phyloP scores from a whole-genome alignment of 1,140 invertebrate species.

The Drosophila nebulosa region DNA sequence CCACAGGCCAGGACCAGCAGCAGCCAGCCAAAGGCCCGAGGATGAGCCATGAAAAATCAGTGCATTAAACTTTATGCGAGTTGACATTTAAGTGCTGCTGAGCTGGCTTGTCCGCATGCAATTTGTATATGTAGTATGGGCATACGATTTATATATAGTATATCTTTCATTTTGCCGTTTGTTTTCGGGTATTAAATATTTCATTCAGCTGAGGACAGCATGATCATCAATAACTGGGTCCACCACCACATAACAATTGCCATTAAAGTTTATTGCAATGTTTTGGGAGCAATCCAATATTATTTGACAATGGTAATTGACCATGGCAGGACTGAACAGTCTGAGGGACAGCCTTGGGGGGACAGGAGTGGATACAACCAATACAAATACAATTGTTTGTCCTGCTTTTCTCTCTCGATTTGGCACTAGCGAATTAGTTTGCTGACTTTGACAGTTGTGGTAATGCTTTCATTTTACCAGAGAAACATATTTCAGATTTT shows the following conservation, averaged over 20 bases:
- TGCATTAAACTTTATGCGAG: slow-evolving; percentile 19
- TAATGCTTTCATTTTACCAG: slow-evolving; percentile 47
- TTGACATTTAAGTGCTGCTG: slow-evolving; percentile 47
- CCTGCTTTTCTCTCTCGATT: not conserved
- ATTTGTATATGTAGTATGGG: slow-evolving; percentile 22
- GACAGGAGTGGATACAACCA: not conserved
- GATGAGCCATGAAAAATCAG: slow-evolving; percentile 13
- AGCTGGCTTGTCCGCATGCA: slow-evolving; percentile 24
- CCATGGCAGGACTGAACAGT: slow-evolving; percentile 13
- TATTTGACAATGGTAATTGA: slow-evolving; percentile 60
- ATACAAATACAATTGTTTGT: slow-evolving; percentile 29
- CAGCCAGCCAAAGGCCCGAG: slow-evolving; percentile 4
- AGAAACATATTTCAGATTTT: slow-evolving; percentile 26
- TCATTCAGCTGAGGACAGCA: slow-evolving; percentile 42
- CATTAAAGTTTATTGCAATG: slow-evolving; percentile 63
- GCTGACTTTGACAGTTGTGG: slow-evolving; percentile 28
- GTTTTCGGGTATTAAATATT: slow-evolving; percentile 64
- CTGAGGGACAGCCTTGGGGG: not conserved
- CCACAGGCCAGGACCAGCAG: not conserved
- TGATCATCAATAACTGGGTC: slow-evolving; percentile 12
- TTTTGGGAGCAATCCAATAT: slow-evolving; percentile 2
- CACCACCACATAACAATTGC: slow-evolving; percentile 39
- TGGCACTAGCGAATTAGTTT: slow-evolving; percentile 17
- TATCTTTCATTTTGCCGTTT: slow-evolving; percentile 45
- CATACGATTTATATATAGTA: not conserved